phyloP scores from a whole-genome alignment of 2,113 vertebrate species.

The Sisor rabdophorus region DNA sequence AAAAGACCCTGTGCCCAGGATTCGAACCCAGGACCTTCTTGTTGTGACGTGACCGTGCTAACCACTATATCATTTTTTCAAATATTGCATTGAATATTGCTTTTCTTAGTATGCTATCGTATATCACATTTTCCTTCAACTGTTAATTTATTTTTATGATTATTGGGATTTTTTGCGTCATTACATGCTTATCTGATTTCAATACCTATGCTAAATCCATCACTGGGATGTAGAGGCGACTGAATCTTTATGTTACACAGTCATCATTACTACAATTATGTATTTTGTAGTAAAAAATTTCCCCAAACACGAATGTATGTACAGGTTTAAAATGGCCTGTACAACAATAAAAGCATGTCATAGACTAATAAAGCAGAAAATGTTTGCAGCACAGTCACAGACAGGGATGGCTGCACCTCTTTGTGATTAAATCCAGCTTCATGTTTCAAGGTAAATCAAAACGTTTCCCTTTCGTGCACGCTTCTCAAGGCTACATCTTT shows the following conservation, averaged over 20 bases:
- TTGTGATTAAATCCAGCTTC: constrained; percentile 9
- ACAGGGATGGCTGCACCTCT: constrained; percentile 9
- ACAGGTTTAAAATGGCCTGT: neutral
- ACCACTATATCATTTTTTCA: too few species aligned
- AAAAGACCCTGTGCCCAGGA: too few species aligned
- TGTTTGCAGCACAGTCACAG: neutral
- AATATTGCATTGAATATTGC: too few species aligned
- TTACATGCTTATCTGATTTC: too few species aligned
- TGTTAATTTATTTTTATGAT: too few species aligned
- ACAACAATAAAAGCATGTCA: neutral
- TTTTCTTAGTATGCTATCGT: too few species aligned
- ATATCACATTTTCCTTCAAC: too few species aligned
- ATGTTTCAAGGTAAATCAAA: constrained; percentile 19
- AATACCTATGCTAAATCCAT: too few species aligned
- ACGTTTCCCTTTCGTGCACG: constrained; percentile 8
- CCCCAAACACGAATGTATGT: neutral
- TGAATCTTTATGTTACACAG: neutral
- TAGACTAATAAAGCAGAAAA: neutral
- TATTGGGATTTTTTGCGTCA: too few species aligned
- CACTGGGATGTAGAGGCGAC: neutral
- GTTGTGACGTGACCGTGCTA: too few species aligned
- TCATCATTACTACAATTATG: neutral
- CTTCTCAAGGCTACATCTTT: constrained; percentile 20
- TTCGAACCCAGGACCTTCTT: too few species aligned
- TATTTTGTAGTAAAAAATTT: neutral